Evolutionary conservation across 2,113 vertebrate genomes (phyloP), one percentile per base, ranked within the genome.

Genomic region (Raja brachyura): DNA sequence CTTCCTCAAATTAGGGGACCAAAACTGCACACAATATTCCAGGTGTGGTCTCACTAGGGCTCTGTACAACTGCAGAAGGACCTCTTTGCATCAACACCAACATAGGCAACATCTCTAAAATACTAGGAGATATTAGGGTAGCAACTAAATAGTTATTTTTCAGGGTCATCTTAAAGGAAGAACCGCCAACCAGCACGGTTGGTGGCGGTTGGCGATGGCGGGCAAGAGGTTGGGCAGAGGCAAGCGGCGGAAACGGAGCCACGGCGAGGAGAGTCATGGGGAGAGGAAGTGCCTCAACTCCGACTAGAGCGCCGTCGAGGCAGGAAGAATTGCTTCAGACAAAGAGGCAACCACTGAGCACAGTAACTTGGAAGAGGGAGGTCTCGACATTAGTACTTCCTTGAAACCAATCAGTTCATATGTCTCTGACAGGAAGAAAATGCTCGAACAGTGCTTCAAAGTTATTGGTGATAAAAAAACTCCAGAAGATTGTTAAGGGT

Each of bases 331-430:
- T 54, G 90, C 63, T 92, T 54, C 68, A 48, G 90, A 92, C 7
- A 92, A 73, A 54, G 90, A 92, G 31, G 28, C 39, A 22, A 11
- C 22, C 22, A 97, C 97, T 76, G 97, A 97, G 13, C 95, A 95
- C 81, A 99, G 98, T 94, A 98, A 99, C 94, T 96, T 98, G 76
- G 98, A 99, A 95, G 98, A 99, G 94, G 98, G 98, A 56, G 98
- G 98, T 59, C 95, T 99, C 79, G 98, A 99, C 94, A 97, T 99
- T 94, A 96, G 94, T 66, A 95, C 97, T 25, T 96, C 96, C 0
- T 97, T 99, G 93, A 96, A 98, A 93, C 98, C 98, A 94, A 98
- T 99, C 96, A 98, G 97, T 90, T 98, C 97, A 83, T 99, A 98
- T 90, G 95, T 98, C 5, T 48, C 95, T 0, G 96, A 99, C 95